A percentile compares a stretch with the other conserved stretches of the same genome.
phyloP scores from a whole-genome alignment of 1,140 invertebrate species.

The Drosophila asahinai region DNA sequence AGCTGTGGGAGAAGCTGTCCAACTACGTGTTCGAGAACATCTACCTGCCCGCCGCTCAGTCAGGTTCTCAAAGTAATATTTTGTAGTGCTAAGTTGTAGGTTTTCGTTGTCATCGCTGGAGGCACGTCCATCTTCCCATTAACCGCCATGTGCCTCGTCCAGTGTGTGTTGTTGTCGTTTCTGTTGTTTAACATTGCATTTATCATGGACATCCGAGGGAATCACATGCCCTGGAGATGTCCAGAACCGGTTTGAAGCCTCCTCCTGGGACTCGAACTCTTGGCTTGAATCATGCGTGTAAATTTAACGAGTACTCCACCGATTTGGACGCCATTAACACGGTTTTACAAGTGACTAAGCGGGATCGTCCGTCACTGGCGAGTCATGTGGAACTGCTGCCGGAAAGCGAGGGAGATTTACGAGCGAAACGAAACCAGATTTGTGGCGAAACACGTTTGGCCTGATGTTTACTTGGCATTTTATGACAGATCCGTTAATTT shows the following conservation, averaged over 20 bases:
- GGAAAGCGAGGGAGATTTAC: slow-evolving; percentile 65
- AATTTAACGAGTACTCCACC: slow-evolving; percentile 56
- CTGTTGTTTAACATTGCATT: slow-evolving; percentile 45
- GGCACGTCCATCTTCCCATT: slow-evolving; percentile 40
- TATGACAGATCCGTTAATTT: slow-evolving; percentile 66
- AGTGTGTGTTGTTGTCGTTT: slow-evolving; percentile 25
- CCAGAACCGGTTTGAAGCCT: slow-evolving; percentile 52
- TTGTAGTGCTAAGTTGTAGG: slow-evolving; percentile 67
- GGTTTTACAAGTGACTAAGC: slow-evolving; percentile 57
- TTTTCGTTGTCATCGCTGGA: slow-evolving; percentile 41
- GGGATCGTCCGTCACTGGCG: slow-evolving; percentile 25
- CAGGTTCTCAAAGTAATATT: slow-evolving; percentile 88
- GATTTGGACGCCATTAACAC: slow-evolving; percentile 58
- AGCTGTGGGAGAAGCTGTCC: slow-evolving; percentile 96
- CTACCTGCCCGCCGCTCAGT: slow-evolving; percentile 96
- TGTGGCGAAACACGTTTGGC: slow-evolving; percentile 55
- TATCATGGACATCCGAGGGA: slow-evolving; percentile 40
- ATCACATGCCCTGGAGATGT: slow-evolving; percentile 46
- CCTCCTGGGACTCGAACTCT: slow-evolving; percentile 13
- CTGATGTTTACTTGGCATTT: slow-evolving; percentile 37
- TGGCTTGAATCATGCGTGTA: slow-evolving; percentile 61
- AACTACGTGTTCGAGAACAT: slow-evolving; percentile 97
- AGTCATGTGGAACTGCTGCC: slow-evolving; percentile 55
- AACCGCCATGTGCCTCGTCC: slow-evolving; percentile 29
- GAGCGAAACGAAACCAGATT: slow-evolving; percentile 53